Evolutionary conservation across 2,113 vertebrate genomes (phyloP).

Genomic region (Probosciger aterrimus): DNA sequence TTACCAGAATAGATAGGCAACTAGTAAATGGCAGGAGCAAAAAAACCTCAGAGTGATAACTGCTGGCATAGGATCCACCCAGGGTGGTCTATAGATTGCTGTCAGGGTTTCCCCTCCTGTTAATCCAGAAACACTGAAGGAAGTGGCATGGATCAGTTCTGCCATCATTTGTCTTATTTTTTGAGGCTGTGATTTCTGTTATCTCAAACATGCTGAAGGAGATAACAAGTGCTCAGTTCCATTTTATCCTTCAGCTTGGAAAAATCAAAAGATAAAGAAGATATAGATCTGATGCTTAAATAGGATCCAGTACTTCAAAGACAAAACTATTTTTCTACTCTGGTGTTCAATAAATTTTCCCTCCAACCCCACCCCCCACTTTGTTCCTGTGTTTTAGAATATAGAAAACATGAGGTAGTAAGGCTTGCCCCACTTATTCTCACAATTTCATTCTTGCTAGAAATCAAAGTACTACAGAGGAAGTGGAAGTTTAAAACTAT

Average conservation of each 20-base stretch:
- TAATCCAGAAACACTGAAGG: background rate
- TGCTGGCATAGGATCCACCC: background rate
- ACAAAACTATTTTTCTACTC: background rate
- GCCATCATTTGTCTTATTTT: background rate
- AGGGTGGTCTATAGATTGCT: background rate
- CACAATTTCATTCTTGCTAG: background rate
- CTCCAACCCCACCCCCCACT: background rate
- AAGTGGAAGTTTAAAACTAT: conserved; percentile 31
- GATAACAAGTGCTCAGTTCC: background rate
- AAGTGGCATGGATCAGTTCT: background rate
- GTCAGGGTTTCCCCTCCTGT: background rate
- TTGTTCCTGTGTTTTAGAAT: conserved; percentile 24
- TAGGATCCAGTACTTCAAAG: conserved; percentile 17
- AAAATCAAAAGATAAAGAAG: conserved; percentile 15
- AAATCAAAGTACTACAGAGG: conserved; percentile 11
- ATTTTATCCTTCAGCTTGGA: background rate
- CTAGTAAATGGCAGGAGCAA: background rate
- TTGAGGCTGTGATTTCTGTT: background rate
- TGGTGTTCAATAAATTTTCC: conserved; percentile 19
- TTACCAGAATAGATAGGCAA: background rate
- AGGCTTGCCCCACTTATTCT: background rate
- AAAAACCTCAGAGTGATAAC: background rate
- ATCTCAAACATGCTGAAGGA: background rate
- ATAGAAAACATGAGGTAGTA: background rate
- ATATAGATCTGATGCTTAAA: conserved; percentile 28